Percentiles rank a stretch among this genome's conserved stretches.
These are phyloP conservation scores for Zosterops lateralis DNA, from an alignment of 2,113 vertebrate genomes.

Conservation along the genomic window DNA sequence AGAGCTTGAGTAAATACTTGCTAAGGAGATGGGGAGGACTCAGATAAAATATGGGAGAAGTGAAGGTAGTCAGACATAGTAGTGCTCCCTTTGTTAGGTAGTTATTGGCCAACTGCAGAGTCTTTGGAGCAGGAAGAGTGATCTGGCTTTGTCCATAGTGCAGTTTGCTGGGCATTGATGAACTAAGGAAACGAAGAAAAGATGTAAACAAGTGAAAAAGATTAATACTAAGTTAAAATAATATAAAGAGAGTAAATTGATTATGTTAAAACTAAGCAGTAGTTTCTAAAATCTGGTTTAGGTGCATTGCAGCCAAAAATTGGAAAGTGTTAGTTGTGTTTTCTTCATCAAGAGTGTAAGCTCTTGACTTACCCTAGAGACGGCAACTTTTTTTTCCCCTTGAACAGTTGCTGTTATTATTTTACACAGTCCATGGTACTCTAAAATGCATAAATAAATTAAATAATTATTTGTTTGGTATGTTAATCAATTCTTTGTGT, in stretches of 20 bases:
- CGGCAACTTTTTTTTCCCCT: neutral
- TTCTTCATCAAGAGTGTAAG: neutral
- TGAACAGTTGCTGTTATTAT: neutral
- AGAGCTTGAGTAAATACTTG: neutral
- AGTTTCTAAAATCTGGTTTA: neutral
- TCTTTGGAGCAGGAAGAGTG: neutral
- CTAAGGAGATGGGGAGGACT: fast-evolving
- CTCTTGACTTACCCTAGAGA: neutral
- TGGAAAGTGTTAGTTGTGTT: neutral
- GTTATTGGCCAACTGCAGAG: neutral
- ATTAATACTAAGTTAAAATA: neutral
- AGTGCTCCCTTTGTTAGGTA: neutral
- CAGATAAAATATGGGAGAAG: neutral
- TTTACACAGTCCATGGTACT: neutral
- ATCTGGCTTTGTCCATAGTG: neutral
- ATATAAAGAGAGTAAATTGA: neutral
- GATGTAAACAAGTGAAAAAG: neutral
- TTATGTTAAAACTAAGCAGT: neutral
- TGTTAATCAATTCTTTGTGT: neutral
- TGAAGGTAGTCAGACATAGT: neutral
- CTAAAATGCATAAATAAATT: neutral
- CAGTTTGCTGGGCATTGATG: neutral
- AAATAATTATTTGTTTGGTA: neutral
- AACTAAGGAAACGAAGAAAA: neutral
- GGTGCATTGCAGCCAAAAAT: neutral